Evolutionary conservation across 2,113 vertebrate genomes (phyloP), one percentile per base, ranked within the genome.

Genomic region (Turnix velox): DNA sequence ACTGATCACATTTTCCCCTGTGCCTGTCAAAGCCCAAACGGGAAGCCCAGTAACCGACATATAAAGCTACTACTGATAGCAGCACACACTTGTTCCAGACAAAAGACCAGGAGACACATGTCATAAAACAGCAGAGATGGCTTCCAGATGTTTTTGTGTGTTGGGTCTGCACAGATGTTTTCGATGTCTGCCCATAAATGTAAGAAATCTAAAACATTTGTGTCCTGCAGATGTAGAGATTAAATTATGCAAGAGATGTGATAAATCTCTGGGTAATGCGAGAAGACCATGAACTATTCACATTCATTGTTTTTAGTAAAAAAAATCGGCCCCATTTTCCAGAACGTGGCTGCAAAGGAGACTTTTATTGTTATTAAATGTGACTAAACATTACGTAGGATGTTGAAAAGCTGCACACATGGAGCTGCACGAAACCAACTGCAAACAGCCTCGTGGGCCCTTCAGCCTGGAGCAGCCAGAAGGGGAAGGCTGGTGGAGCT

Each of bases 181-280:
- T 96, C 74, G 77, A 97, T 98, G 97, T 98, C 97, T 98, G 97
- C 96, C 97, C 95, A 96, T 98, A 97, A 98, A 98, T 97, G 97
- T 86, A 97, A 97, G 97, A 97, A 98, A 98, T 97, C 96, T 96
- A 97, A 98, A 98, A 98, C 97, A 98, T 97, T 98, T 98, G 98
- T 97, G 96, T 96, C 96, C 96, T 96, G 96, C 97, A 98, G 97
- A 98, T 97, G 97, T 90, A 96, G 97, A 97, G 97, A 98, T 97
- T 97, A 97, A 97, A 97, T 97, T 97, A 97, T 97, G 96, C 95
- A 97, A 96, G 87, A 94, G 96, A 97, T 97, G 96, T 96, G 97
- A 98, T 98, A 97, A 97, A 98, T 98, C 97, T 97, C 94, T 94
- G 95, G 94, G 96, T 97, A 97, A 98, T 96, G 97, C 59, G 94